These are phyloP conservation scores for Pseudorhiza aurosa DNA, from an alignment of 30 jellyfish, hydroid and myxozoan genomes.

Conservation along the genomic window DNA sequence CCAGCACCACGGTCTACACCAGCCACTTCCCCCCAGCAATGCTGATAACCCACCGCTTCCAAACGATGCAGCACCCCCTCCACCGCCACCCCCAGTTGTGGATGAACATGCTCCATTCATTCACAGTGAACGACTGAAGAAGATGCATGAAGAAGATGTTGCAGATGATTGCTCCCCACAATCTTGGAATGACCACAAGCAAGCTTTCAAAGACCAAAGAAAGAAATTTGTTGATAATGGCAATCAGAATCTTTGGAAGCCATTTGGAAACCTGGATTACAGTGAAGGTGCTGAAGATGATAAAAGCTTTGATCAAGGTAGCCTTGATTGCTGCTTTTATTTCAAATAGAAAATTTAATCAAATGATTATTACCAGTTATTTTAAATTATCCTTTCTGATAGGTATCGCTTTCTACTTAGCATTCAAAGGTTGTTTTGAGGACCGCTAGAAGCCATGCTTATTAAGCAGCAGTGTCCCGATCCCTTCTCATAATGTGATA, in stretches of 20 bases:
- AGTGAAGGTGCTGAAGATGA: neutral
- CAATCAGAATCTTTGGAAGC: constrained; percentile 35
- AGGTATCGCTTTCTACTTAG: no score
- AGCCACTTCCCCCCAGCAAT: constrained; percentile 25
- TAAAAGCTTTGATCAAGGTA: constrained; percentile 13
- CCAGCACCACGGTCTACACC: constrained; percentile 39
- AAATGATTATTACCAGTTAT: no score
- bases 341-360: no score
- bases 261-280: constrained; percentile 24
- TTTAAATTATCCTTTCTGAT: no score
- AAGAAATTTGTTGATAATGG: constrained; percentile 3
- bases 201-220: neutral
- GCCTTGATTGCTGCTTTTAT: no score
- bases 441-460: no score
- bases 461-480: no score
- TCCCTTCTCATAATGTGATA: no score
- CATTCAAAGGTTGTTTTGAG: no score
- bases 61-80: constrained; percentile 44
- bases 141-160: constrained; percentile 4
- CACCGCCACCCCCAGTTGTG: constrained; percentile 56
- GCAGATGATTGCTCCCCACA: constrained; percentile 9
- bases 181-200: constrained; percentile 12
- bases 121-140: constrained; percentile 43
- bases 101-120: neutral
- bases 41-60: constrained; percentile 37